These are phyloP conservation scores for Dolichoris vasculosae DNA, from an alignment of 1,140 invertebrate genomes.

Conservation along the genomic window DNA sequence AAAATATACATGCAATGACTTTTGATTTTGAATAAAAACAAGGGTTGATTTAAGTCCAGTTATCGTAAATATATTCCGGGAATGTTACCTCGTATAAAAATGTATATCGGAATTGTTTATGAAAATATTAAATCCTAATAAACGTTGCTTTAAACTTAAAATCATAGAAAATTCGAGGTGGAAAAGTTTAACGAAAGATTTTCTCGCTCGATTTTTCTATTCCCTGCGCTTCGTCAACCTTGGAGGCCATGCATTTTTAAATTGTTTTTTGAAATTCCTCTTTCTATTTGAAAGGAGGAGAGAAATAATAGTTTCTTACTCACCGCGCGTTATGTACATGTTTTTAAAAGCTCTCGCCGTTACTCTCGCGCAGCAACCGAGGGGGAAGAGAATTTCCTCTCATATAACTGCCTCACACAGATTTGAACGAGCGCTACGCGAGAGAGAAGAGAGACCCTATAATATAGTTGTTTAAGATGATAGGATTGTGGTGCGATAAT, in stretches of 20 bases:
- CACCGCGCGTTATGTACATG: neutral
- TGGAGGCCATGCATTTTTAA: neutral
- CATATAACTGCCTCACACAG: neutral
- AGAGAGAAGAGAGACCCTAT: neutral
- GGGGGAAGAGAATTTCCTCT: neutral
- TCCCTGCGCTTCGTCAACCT: neutral
- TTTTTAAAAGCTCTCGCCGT: neutral
- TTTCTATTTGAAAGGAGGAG: neutral
- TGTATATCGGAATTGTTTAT: too few relatives aligned
- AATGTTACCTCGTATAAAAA: too few relatives aligned
- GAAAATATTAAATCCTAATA: too few relatives aligned
- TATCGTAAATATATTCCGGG: too few relatives aligned
- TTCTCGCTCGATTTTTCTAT: neutral
- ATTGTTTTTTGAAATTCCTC: neutral
- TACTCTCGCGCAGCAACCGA: neutral
- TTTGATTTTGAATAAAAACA: too few relatives aligned
- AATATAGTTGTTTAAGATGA: too few relatives aligned
- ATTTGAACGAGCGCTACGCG: neutral
- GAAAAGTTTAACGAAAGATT: neutral
- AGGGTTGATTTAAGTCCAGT: too few relatives aligned
- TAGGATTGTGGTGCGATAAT: neutral
- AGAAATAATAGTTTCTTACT: constrained; percentile 10
- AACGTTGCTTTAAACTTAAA: too few relatives aligned
- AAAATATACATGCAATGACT: too few relatives aligned
- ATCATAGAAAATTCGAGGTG: too few relatives aligned